Evolutionary conservation across 2,888 invertebrate species (phyloP).

Genomic region (Oligia latruncula): DNA sequence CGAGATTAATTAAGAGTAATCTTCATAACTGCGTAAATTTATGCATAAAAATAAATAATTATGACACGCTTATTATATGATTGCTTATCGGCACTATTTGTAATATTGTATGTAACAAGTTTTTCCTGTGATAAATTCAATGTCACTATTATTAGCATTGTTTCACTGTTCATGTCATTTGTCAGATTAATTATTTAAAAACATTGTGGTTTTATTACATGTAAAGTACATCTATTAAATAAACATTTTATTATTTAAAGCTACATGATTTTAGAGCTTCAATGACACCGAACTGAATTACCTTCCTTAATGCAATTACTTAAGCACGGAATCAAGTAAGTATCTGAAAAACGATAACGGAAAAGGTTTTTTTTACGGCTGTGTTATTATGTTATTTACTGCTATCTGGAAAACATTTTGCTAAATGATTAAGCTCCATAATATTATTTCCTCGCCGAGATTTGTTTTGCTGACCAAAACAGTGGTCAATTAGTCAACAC

Average conservation of each 20-base stretch:
- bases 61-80: constrained; percentile 31
- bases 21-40: background rate
- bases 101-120: constrained; percentile 26
- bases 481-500: constrained; percentile 45
- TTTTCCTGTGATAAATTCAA: constrained; percentile 64
- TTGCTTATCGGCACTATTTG: constrained; percentile 37
- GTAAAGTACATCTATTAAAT: background rate
- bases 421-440: constrained; percentile 2
- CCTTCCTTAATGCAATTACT: constrained; percentile 12
- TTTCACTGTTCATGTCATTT: constrained; percentile 29
- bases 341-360: background rate
- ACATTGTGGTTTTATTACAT: constrained; percentile 13
- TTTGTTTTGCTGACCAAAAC: constrained; percentile 29
- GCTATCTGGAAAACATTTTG: constrained; percentile 31
- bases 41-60: constrained; percentile 29
- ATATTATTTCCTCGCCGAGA: constrained; percentile 29
- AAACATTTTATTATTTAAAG: background rate
- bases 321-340: background rate
- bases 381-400: constrained; percentile 5
- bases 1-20: background rate
- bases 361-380: background rate
- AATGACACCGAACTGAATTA: constrained; percentile 26
- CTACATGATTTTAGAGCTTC: constrained; percentile 11
- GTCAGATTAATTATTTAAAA: constrained; percentile 17
- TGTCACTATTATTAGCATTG: constrained; percentile 52